Evolutionary conservation across 2,888 invertebrate genomes (phyloP), one percentile per base, ranked within the genome.

Genomic region (Amiota communis): DNA sequence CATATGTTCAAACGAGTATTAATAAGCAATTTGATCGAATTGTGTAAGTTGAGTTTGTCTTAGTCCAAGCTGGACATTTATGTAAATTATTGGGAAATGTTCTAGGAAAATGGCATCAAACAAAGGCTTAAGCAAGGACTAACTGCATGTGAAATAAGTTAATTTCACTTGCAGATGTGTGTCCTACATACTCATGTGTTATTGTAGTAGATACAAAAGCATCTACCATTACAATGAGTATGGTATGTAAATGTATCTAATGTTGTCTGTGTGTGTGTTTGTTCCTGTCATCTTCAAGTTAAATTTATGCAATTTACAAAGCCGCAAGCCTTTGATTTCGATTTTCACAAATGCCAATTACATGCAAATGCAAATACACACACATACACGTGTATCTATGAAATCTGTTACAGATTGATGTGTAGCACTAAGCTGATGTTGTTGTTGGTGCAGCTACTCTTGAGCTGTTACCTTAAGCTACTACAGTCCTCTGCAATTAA

Each of bases 1-100:
- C 36, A 36, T 2, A 36, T 36, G 36, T 36, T 36, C 79, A 74
- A 78, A 61, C 75, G 77, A 76, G 81, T 80, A 81, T 80, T 82
- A 80, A 81, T 81, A 81, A 80, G 78, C 83, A 77, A 75, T 74
- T 36, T 36, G 36, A 36, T 36, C 36, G 36, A 36, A 36, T 36
- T 36, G 36, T 36, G 36, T 36, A 78, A 70, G 71, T 70, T 63
- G 74, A 51, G 53, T n/a, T n/a, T 51, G 53, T n/a, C 12, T 51
- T 51, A n/a, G 53, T 51, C 57, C 68, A 36, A 57, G 64, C 12
- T 8, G 73, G 53, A 65, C 75, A 72, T 77, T 81, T 81, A 81
- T 81, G 81, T 80, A 81, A 81, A 81, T 79, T 36, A n/a, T 15
- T 9, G 8, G 13, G 15, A 56, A 15, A 11, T 15, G 56, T n/a